These are phyloP conservation scores for Phania funesta DNA, from an alignment of 2,888 invertebrate species.

Conservation along the genomic window DNA sequence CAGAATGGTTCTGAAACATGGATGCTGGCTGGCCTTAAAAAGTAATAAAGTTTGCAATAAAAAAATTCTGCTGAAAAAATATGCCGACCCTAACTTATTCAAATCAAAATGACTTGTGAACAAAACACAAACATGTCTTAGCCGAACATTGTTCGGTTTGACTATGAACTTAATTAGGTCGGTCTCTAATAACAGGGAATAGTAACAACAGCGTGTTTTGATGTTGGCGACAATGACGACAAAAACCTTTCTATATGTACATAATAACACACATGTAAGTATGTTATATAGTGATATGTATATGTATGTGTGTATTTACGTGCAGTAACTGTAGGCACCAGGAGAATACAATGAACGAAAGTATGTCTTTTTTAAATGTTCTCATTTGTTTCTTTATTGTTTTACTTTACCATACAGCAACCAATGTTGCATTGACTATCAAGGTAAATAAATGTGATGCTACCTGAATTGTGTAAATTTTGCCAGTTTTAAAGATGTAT, in stretches of 20 bases:
- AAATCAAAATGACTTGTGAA: too few species aligned
- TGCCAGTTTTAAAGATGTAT: constrained; percentile 10
- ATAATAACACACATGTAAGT: not conserved
- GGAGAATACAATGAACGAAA: constrained; percentile 3
- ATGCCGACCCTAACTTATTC: too few species aligned
- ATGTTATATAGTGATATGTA: not conserved
- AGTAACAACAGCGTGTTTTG: too few species aligned
- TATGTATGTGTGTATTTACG: not conserved
- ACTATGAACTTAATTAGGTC: too few species aligned
- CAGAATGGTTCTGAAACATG: too few species aligned
- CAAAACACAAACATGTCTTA: too few species aligned
- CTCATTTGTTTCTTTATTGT: not conserved
- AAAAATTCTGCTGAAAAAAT: too few species aligned
- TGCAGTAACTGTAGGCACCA: not conserved
- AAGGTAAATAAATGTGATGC: constrained; percentile 13
- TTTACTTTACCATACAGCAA: constrained; percentile 19
- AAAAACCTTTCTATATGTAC: not conserved
- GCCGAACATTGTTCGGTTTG: too few species aligned
- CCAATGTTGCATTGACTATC: constrained; percentile 16
- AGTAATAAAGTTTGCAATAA: too few species aligned
- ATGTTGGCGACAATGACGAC: too few species aligned
- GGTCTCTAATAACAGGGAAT: too few species aligned
- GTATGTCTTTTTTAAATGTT: not conserved
- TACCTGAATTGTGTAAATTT: constrained; percentile 31
- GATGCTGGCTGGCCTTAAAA: too few species aligned